A percentile compares a stretch with the other conserved stretches of the same genome.
phyloP scores from a whole-genome alignment of 1,140 invertebrate genomes.

The Globodera rostochiensis region DNA sequence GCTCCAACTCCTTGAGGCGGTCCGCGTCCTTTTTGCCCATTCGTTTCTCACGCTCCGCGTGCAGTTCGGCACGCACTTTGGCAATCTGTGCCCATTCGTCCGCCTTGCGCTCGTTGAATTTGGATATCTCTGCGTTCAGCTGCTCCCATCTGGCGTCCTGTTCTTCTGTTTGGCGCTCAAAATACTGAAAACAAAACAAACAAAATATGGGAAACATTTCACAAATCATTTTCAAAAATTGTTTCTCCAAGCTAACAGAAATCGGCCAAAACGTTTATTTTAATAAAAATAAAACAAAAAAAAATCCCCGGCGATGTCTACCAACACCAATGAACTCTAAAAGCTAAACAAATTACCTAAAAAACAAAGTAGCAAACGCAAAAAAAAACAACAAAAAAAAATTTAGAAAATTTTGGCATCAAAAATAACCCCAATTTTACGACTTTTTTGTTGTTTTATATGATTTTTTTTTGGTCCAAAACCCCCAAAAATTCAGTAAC shows the following conservation, averaged over 20 bases:
- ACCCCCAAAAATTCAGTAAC: neutral
- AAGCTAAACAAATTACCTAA: too few relatives aligned
- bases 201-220: neutral
- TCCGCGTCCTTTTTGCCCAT: constrained; percentile 19
- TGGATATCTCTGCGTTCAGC: constrained; percentile 1
- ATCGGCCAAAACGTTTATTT: too few relatives aligned
- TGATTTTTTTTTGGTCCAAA: too few relatives aligned
- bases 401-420: too few relatives aligned
- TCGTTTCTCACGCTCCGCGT: neutral
- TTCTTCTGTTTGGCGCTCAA: constrained; percentile 19
- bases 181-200: constrained; percentile 17
- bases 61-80: constrained; percentile 13
- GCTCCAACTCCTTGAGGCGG: neutral
- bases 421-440: too few relatives aligned
- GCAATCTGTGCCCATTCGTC: constrained; percentile 23
- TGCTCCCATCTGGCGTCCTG: constrained; percentile 20
- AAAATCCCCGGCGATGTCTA: too few relatives aligned
- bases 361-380: too few relatives aligned
- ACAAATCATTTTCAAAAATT: too few relatives aligned
- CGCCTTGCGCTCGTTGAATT: constrained; percentile 11
- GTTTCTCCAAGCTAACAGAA: too few relatives aligned
- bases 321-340: too few relatives aligned
- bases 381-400: too few relatives aligned
- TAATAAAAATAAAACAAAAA: too few relatives aligned
- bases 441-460: neutral